Conservation (phyloP, 92 coral and sea anemone genomes). For the Parazoanthus darwini region DNA sequence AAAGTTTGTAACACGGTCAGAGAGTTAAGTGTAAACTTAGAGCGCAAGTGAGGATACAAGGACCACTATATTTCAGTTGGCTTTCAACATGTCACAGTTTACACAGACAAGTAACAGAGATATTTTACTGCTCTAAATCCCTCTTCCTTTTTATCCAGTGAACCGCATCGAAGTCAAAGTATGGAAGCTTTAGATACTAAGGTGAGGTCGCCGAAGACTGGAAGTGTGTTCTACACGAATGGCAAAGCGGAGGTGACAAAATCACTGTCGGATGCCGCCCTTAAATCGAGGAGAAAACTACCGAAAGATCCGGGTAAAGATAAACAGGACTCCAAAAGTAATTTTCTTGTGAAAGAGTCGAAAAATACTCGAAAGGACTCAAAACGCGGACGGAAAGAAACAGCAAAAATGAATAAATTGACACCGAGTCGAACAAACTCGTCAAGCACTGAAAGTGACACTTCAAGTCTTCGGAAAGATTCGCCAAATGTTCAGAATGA, state of each 20-base stretch:
- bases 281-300: conserved; percentile 30
- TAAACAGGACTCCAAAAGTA: conserved; percentile 1
- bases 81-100: no score
- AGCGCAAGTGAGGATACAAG: no score
- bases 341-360: conserved; percentile 14
- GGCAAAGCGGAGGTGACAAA: conserved; percentile 26
- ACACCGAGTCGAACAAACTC: conserved; percentile 21
- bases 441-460: conserved; percentile 24
- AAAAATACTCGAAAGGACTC: conserved; percentile 33
- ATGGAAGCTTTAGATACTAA: conserved; percentile 72
- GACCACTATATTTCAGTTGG: no score
- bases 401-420: background rate
- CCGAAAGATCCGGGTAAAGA: conserved; percentile 26
- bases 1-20: no score
- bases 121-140: background rate
- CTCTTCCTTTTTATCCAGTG: conserved; percentile 29
- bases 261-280: conserved; percentile 40
- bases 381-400: conserved; percentile 34
- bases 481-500: conserved; percentile 13
- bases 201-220: conserved; percentile 37
- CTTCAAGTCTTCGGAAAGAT: conserved; percentile 19
- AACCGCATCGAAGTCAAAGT: conserved; percentile 65
- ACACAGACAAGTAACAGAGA: background rate
- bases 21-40: no score
- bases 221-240: conserved; percentile 51